Percentiles rank a stretch among this genome's conserved stretches.
Evolutionary conservation across 2,113 vertebrate species (phyloP).

Genomic region (Seriola rivoliana): DNA sequence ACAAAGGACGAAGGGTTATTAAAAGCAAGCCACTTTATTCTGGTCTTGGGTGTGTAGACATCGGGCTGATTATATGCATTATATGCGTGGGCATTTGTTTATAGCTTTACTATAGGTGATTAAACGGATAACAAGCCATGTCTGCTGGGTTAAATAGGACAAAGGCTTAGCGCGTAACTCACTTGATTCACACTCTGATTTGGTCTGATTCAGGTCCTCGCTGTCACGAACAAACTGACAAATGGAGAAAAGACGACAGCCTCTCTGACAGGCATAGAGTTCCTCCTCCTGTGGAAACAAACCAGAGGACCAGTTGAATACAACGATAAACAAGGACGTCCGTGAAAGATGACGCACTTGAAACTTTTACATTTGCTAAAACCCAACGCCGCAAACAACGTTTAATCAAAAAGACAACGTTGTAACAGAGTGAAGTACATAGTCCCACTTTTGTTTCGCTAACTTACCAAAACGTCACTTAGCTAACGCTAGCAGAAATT

Average conservation of each 20-base stretch:
- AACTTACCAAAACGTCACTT: conserved; percentile 19
- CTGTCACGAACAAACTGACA: conserved; percentile 97
- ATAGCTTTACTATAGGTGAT: neutral
- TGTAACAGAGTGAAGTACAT: fast-evolving
- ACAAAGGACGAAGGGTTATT: neutral
- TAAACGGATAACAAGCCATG: neutral
- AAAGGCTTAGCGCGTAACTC: conserved; percentile 65
- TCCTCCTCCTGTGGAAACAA: conserved; percentile 90
- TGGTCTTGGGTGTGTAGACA: neutral
- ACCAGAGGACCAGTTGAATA: conserved; percentile 39
- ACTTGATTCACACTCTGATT: conserved; percentile 95
- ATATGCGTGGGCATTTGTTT: neutral
- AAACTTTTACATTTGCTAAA: neutral
- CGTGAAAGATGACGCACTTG: conserved; percentile 12
- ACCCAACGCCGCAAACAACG: neutral
- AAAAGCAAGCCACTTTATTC: fast-evolving
- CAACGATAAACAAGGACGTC: neutral
- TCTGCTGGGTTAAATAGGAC: neutral
- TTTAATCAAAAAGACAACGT: neutral
- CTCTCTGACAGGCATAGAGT: conserved; percentile 95
- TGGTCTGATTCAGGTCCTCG: conserved; percentile 93
- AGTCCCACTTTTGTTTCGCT: neutral
- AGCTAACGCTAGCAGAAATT: conserved; percentile 37
- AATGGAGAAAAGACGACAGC: conserved; percentile 97
- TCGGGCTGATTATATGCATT: neutral